Evolutionary conservation across 2,797 vertebrate genomes (phyloP).

Genomic region (Enteromius argenteus): DNA sequence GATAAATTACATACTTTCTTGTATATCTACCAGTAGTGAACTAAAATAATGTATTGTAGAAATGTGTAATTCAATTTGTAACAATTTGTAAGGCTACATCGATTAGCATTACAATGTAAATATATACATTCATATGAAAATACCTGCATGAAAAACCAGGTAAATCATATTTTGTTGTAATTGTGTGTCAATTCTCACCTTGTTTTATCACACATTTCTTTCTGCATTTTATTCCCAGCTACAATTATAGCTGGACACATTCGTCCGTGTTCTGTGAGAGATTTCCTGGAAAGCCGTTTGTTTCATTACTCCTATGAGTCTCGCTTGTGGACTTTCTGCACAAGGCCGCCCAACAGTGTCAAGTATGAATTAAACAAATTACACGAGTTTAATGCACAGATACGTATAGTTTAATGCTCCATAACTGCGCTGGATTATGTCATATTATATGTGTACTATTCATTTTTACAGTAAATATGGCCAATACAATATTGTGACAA

Average conservation of each 20-base stretch:
- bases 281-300: background rate
- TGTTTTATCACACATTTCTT: background rate
- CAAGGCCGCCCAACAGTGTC: background rate
- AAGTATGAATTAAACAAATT: background rate
- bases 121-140: background rate
- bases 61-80: background rate
- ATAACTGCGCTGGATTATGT: too few relatives aligned
- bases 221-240: background rate
- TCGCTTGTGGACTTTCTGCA: background rate
- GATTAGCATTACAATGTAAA: background rate
- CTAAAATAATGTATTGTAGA: background rate
- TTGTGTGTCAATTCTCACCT: background rate
- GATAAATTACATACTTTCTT: background rate
- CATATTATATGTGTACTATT: too few relatives aligned
- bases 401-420: too few relatives aligned
- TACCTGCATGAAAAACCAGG: background rate
- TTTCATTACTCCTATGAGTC: background rate
- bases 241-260: background rate
- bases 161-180: background rate
- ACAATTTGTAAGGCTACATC: background rate
- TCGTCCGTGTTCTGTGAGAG: background rate
- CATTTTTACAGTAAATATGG: too few relatives aligned
- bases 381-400: background rate
- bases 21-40: background rate
- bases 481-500: too few relatives aligned